Evolutionary conservation across 2,113 vertebrate species (phyloP).

Genomic region (Erythrocercus mccallii): DNA sequence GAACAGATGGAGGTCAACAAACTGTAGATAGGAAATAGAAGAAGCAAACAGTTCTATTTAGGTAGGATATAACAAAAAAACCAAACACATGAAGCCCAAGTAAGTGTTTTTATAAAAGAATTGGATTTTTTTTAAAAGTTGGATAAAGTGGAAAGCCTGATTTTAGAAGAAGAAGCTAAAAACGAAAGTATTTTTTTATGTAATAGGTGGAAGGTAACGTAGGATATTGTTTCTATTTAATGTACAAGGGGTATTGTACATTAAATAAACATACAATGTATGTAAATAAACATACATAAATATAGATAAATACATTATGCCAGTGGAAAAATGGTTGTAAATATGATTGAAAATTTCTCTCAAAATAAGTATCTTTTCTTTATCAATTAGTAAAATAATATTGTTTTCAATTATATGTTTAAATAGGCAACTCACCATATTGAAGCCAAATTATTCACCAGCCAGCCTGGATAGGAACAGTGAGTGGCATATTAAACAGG

Average conservation of each 20-base stretch:
- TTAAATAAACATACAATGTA: not conserved
- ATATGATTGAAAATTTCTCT: not conserved
- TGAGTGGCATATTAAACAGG: conserved; percentile 7
- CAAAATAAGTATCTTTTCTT: not conserved
- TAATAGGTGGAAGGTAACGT: not conserved
- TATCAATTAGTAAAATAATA: not conserved
- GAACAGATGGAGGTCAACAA: not conserved
- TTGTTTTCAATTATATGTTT: not conserved
- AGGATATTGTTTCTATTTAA: not conserved
- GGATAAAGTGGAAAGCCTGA: not conserved
- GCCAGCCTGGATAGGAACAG: not conserved
- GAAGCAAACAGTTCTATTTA: not conserved
- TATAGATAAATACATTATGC: not conserved
- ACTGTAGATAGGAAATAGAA: not conserved
- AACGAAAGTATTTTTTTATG: not conserved
- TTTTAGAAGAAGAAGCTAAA: not conserved
- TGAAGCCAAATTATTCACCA: conserved; percentile 6
- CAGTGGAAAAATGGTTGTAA: not conserved
- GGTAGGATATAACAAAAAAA: not conserved
- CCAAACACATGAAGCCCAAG: not conserved
- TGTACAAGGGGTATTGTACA: not conserved
- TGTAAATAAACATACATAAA: not conserved
- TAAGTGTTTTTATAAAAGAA: not conserved
- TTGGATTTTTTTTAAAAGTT: not conserved
- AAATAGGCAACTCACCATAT: not conserved